Evolutionary conservation across 1,140 invertebrate genomes (phyloP).

Genomic region (Drosophila tristis): DNA sequence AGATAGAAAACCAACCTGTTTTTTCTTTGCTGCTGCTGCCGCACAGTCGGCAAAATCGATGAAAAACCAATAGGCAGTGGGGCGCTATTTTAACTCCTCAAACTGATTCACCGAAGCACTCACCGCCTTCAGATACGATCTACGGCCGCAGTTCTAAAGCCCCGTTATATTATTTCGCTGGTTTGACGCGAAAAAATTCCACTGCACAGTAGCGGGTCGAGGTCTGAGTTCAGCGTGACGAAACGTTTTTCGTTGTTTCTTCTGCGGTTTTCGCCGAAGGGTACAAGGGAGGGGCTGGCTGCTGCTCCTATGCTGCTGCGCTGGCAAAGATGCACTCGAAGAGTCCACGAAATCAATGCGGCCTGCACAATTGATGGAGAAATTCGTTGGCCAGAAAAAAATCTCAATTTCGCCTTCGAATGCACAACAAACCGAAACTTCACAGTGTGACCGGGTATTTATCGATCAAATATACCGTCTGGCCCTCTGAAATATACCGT

Average conservation of each 20-base stretch:
- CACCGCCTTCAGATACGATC: neutral
- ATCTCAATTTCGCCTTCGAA: too few species aligned
- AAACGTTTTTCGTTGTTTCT: conserved; percentile 55
- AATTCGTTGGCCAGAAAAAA: neutral
- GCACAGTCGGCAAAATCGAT: conserved; percentile 76
- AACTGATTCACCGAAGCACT: conserved; percentile 18
- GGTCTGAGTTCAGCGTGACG: conserved; percentile 58
- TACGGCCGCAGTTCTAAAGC: too few species aligned
- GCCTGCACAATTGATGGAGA: conserved; percentile 20
- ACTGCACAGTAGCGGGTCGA: conserved; percentile 31
- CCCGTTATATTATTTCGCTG: too few species aligned
- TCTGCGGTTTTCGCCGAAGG: conserved; percentile 11
- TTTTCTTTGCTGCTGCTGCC: conserved; percentile 42
- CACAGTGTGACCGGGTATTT: neutral
- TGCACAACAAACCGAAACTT: too few species aligned
- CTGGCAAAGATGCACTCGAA: conserved; percentile 35
- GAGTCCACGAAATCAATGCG: neutral
- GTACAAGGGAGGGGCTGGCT: neutral
- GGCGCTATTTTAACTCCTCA: conserved; percentile 9
- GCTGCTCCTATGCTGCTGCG: conserved; percentile 31
- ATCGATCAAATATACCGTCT: too few species aligned
- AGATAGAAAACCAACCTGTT: conserved; percentile 66
- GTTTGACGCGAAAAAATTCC: conserved; percentile 46
- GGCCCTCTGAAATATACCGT: too few species aligned
- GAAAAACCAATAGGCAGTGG: conserved; percentile 60